phyloP scores from a whole-genome alignment of 64 coral and sea anemone species.

The Dendrophyllia cribrosa region DNA sequence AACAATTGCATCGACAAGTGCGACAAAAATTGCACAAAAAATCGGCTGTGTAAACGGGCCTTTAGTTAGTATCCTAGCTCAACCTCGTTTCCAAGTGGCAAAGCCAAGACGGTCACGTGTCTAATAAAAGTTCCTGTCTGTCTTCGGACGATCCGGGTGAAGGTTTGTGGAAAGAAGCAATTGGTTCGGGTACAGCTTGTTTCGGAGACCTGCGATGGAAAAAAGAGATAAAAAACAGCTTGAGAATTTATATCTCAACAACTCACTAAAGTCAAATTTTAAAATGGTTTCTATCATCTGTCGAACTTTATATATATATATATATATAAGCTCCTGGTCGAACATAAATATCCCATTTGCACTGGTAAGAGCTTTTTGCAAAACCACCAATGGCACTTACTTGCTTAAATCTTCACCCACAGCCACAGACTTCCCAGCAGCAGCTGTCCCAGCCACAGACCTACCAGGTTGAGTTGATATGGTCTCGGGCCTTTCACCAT shows the following conservation, averaged over 20 bases:
- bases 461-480: neutral
- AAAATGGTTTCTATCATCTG: no score
- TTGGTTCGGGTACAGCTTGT: neutral
- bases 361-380: no score
- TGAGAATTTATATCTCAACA: no score
- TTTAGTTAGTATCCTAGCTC: neutral
- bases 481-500: constrained; percentile 5
- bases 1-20: no score
- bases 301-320: no score
- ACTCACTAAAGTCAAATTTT: no score
- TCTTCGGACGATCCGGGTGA: neutral
- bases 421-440: neutral
- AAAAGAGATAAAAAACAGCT: neutral
- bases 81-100: neutral
- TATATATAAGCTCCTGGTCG: no score
- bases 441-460: neutral
- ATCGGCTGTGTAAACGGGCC: no score
- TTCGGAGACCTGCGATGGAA: neutral
- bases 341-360: no score
- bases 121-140: neutral
- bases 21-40: no score
- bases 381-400: neutral
- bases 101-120: neutral
- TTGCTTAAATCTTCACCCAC: neutral
- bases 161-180: neutral